A percentile compares a stretch with the other conserved stretches of the same genome.
Conservation (phyloP, 1,140 invertebrate species). For the Sarcophaga peregrina region DNA sequence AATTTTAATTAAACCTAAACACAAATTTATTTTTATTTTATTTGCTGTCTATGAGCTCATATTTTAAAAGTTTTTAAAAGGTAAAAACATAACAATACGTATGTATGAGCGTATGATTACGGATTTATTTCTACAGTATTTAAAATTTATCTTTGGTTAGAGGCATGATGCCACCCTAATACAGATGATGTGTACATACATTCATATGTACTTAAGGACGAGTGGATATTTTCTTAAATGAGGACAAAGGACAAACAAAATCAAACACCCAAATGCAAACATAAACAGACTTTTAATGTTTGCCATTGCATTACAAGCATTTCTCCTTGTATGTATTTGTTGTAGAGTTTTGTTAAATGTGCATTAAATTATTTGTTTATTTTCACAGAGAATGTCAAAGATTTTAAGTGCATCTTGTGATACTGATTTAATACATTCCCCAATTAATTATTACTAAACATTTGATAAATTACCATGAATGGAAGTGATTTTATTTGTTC, state of each 20-base stretch:
- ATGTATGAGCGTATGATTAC: too few relatives aligned
- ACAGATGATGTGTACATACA: not conserved
- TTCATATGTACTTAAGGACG: not conserved
- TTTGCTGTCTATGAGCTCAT: too few relatives aligned
- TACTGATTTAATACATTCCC: conserved; percentile 14
- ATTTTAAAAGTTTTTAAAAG: too few relatives aligned
- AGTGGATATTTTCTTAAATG: too few relatives aligned
- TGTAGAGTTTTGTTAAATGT: not conserved
- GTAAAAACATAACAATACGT: too few relatives aligned
- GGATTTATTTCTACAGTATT: too few relatives aligned
- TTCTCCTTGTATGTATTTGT: too few relatives aligned
- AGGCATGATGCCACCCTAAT: too few relatives aligned
- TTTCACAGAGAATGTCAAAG: conserved; percentile 6
- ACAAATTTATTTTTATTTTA: too few relatives aligned
- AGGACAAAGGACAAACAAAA: not conserved
- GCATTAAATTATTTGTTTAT: conserved; percentile 15
- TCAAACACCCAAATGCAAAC: not conserved
- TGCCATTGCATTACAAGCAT: too few relatives aligned
- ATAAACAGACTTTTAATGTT: not conserved
- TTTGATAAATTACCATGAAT: conserved; percentile 15
- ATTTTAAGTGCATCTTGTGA: conserved; percentile 8
- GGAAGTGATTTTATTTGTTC: not conserved
- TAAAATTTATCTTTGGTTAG: too few relatives aligned
- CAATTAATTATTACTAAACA: conserved; percentile 12
- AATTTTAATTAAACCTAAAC: too few relatives aligned